A percentile compares a stretch with the other conserved stretches of the same genome.
Conservation (phyloP, 2,888 invertebrate species). For the Lithodes maja region DNA sequence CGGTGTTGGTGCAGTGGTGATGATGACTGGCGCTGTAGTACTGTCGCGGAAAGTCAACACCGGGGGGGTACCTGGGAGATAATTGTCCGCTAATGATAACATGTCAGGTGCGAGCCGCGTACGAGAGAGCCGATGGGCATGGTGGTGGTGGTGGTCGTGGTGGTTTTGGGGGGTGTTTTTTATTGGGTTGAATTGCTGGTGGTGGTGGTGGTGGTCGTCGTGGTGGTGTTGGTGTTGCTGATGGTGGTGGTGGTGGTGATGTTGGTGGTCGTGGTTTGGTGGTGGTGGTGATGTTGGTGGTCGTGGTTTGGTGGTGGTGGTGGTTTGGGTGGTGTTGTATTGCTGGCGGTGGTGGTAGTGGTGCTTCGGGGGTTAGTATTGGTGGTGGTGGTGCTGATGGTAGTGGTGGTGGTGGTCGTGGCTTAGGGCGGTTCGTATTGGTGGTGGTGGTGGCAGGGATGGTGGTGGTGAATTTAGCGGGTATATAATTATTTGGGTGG, state of each 20-base stretch:
- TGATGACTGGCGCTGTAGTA: conserved; percentile 18
- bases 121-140: neutral
- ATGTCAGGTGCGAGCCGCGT: conserved; percentile 11
- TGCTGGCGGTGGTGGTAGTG: neutral
- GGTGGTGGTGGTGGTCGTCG: neutral
- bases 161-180: neutral
- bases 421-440: neutral
- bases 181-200: neutral
- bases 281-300: neutral
- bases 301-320: neutral
- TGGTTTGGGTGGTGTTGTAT: neutral
- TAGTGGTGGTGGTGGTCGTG: neutral
- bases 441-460: neutral
- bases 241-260: neutral
- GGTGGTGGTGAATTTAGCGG: neutral
- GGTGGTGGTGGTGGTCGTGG: neutral
- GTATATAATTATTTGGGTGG: neutral
- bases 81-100: conserved; percentile 21
- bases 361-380: neutral
- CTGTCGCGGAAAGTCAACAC: conserved; percentile 26
- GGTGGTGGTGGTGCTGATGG: conserved; percentile 2
- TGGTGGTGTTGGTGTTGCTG: neutral
- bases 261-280: too few relatives aligned
- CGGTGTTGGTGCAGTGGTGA: conserved; percentile 18
- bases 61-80: neutral